A percentile compares a stretch with the other conserved stretches of the same genome.
Evolutionary conservation across 1,140 invertebrate species (phyloP).

Genomic region (Hirudo medicinalis): DNA sequence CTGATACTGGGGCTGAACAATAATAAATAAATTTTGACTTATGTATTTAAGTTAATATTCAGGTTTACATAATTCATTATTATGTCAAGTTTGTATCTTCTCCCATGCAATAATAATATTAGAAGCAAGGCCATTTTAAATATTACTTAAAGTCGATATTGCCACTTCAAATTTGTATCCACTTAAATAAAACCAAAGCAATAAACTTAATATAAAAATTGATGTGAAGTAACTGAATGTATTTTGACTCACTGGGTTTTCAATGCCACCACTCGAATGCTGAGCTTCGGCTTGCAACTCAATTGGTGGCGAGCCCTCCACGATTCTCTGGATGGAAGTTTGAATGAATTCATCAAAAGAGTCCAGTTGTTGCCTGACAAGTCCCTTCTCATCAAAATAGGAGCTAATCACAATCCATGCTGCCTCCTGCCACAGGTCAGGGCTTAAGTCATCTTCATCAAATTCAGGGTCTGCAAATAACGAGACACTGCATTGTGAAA

Average conservation of each 20-base stretch:
- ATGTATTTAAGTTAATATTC: not conserved
- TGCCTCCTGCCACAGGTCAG: slow-evolving; percentile 96
- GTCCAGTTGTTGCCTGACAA: slow-evolving; percentile 94
- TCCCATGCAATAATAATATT: too few relatives aligned
- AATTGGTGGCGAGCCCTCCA: slow-evolving; percentile 92
- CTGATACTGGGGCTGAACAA: slow-evolving; percentile 62
- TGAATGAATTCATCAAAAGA: slow-evolving; percentile 99
- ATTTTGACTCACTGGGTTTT: slow-evolving; percentile 57
- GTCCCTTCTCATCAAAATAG: slow-evolving; percentile 97
- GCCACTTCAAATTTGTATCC: too few relatives aligned
- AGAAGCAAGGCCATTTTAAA: too few relatives aligned
- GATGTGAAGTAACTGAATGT: not conserved
- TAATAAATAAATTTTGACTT: slow-evolving; percentile 22
- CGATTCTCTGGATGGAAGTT: slow-evolving; percentile 96
- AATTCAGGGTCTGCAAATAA: too few relatives aligned
- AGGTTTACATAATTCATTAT: not conserved
- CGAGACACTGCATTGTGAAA: too few relatives aligned
- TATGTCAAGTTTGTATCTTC: not conserved
- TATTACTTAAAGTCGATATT: not conserved
- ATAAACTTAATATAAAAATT: not conserved
- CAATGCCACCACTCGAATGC: slow-evolving; percentile 77
- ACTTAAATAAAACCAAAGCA: not conserved
- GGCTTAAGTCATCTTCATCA: slow-evolving; percentile 60
- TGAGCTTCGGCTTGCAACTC: slow-evolving; percentile 94
- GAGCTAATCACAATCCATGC: slow-evolving; percentile 99